Base-by-base conservation (phyloP, 2,113 vertebrate genomes). In the Corythaeola cristata region DNA sequence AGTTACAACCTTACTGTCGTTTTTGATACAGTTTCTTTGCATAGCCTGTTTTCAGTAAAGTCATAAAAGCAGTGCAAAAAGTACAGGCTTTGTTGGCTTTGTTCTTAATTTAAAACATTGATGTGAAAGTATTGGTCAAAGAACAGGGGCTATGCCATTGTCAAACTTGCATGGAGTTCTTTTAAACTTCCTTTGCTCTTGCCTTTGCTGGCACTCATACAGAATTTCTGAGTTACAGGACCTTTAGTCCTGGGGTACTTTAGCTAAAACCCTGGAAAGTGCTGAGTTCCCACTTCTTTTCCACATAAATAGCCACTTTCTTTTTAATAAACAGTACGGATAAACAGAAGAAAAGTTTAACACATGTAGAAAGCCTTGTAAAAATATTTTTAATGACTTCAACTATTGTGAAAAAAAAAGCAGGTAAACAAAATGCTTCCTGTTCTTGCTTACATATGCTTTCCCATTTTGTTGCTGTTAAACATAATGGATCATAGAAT, bases 1-100 rank as follows among this genome's bases (percentile, higher is more conserved):
- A 98, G 96, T 97, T 97, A 96, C 73, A 98, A 97, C 96, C 96
- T 98, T 95, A 91, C 94, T 92, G 96, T 97, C 96, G 97, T 81
- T 96, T 97, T 96, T 96, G 12, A 78, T 93, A 91, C 33, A 85
- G 50, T 9, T 76, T 96, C 62, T 96, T 90, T 96, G 74, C 85
- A 92, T 94, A 94, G 92, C n/a, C 41, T 96, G 39, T 74, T 92
- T 96, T 86, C 56, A 90, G 89, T 63, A 63, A 84, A 92, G 47
- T 69, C 62, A 12, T 66, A 52, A 71, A 80, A 77, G 18, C 60
- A 47, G 7, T 63, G 35, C 16, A 44, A 59, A 49, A 63, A 67
- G 12, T 59, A 37, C 56, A 71, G 39, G 11, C 44, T 85, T 95
- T 88, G 19, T 79, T 83, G 21, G 21, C 24, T 72, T 91, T 80